phyloP scores from a whole-genome alignment of 64 coral and sea anemone species.

The Catalaphyllia jardinei region DNA sequence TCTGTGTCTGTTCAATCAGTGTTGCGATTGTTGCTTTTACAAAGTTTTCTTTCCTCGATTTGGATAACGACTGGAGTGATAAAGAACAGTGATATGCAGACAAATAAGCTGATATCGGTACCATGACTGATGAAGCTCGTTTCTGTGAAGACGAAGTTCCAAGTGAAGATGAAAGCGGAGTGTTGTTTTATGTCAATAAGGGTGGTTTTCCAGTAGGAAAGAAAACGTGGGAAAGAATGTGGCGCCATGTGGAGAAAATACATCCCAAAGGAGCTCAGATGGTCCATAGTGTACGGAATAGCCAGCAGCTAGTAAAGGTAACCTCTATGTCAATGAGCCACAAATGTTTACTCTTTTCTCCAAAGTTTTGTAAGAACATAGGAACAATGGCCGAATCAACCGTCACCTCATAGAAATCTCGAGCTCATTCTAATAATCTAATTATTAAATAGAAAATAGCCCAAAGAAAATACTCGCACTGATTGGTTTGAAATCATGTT shows the following conservation, averaged over 20 bases:
- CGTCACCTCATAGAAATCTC: not conserved
- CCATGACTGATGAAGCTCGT: not conserved
- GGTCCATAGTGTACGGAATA: slow-evolving; percentile 39
- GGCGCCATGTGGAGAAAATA: slow-evolving; percentile 86
- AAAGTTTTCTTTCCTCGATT: not conserved
- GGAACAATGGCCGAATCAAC: not conserved
- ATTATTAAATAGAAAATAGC: no score
- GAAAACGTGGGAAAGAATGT: slow-evolving; percentile 97
- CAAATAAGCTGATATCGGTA: not conserved
- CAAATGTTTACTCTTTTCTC: no score
- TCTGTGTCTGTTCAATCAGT: no score
- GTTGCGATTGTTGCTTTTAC: not conserved
- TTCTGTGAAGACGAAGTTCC: slow-evolving; percentile 22
- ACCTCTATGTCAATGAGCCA: no score
- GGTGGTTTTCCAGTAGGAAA: slow-evolving; percentile 84
- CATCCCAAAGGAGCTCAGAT: slow-evolving; percentile 79
- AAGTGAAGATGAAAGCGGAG: slow-evolving; percentile 55
- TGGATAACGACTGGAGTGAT: not conserved
- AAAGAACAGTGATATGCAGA: not conserved
- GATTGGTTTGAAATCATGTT: no score
- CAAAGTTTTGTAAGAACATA: not conserved
- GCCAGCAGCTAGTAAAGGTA: slow-evolving; percentile 68
- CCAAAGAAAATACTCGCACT: no score
- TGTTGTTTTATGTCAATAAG: slow-evolving; percentile 89
- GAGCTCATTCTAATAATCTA: no score